Evolutionary conservation across 2,888 invertebrate species (phyloP), one percentile per base, ranked within the genome.

Genomic region (Calameuta pallipes): DNA sequence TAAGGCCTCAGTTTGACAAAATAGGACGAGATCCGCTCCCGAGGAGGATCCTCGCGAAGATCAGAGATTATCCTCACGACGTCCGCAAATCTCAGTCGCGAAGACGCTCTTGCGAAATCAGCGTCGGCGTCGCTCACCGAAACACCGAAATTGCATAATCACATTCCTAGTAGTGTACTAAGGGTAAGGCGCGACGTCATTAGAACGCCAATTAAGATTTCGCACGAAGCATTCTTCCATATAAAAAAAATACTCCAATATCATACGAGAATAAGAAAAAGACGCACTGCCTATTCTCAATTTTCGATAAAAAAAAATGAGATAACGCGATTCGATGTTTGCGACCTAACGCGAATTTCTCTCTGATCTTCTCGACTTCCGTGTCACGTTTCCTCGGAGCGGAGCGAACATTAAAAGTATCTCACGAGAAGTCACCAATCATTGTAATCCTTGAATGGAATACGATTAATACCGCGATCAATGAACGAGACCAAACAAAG

Each of bases 351-450:
- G 56, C 56, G 56, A 56, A 56, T 56, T 56, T 56, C 23, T 56
- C 56, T 56, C 56, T 56, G 56, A 56, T 56, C 56, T 23, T 31
- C 71, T 71, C 71, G 71, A 33, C 34, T 71, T 11, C 30, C 23
- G 31, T 34, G 71, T 34, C 31, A 34, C 33, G 9, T 33, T 71
- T 71, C 75, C 77, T 83, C 82, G 86, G 81, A 84, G 83, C 85
- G 85, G 86, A 88, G 81, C 85, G 83, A 87, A 86, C 84, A 87
- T 85, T 83, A 80, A 84, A 88, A 71, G 82, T 86, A 86, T 86
- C 86, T 87, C 85, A 89, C 83, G 88, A 88, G 83, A 87, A 89
- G 88, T 89, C 89, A 89, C 88, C 88, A 89, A 89, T 89, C 85
- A 87, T 88, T 88, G 85, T 87, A 86, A 87, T 86, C 83, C 80